A percentile compares a stretch with the other conserved stretches of the same genome.
These are phyloP conservation scores for Chironomus striatipennis DNA, from an alignment of 1,140 invertebrate species.

Conservation along the genomic window DNA sequence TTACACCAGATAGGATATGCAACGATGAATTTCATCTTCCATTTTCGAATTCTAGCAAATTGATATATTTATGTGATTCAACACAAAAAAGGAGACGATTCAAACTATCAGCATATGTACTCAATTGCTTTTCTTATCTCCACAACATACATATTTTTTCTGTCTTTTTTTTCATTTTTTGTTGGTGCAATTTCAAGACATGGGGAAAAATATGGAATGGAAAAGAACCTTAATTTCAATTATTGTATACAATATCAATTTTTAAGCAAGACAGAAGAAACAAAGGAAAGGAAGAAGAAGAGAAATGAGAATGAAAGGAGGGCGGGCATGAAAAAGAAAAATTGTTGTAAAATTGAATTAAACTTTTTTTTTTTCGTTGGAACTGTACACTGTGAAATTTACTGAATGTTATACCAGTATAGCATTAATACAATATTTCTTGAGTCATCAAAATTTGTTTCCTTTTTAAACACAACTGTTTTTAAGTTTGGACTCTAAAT, in stretches of 20 bases:
- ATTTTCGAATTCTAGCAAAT: too few relatives aligned
- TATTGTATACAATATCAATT: not conserved
- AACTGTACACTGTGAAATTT: not conserved
- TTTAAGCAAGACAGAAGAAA: not conserved
- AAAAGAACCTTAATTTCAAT: slow-evolving; percentile 14
- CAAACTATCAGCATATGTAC: too few relatives aligned
- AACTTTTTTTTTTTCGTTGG: not conserved
- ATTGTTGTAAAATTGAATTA: not conserved
- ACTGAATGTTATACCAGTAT: not conserved
- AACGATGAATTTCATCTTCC: too few relatives aligned
- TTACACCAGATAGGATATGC: too few relatives aligned
- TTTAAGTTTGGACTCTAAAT: too few relatives aligned
- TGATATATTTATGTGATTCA: too few relatives aligned
- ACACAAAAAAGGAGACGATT: too few relatives aligned
- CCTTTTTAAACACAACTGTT: too few relatives aligned
- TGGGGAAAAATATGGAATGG: not conserved
- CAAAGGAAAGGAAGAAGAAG: not conserved
- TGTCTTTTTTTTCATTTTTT: not conserved
- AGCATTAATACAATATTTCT: not conserved
- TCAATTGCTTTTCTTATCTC: too few relatives aligned
- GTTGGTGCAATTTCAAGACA: not conserved
- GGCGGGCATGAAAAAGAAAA: not conserved
- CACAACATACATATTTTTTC: too few relatives aligned
- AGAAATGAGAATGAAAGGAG: not conserved
- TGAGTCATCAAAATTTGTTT: not conserved